Conservation (phyloP, 2,797 vertebrate genomes). For the Neostethus bicornis region DNA sequence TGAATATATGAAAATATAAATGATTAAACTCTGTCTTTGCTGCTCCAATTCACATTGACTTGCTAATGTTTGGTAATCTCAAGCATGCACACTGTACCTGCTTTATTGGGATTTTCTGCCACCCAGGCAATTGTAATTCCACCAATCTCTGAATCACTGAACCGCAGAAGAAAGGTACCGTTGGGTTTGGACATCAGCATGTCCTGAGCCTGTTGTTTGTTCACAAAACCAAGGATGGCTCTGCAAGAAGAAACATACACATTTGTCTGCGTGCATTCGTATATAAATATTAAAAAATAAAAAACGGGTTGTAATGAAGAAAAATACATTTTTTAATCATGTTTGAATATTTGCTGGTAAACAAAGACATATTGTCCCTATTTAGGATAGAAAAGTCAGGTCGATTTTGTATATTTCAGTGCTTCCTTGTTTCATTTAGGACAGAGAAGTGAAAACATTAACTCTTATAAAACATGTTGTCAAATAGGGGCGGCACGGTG, state of each 20-base stretch:
- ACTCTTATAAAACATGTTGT: slow-evolving; percentile 13
- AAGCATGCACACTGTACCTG: slow-evolving; percentile 63
- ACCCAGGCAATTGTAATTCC: slow-evolving; percentile 99
- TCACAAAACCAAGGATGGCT: slow-evolving; percentile 95
- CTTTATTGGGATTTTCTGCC: slow-evolving; percentile 86
- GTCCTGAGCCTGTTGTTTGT: slow-evolving; percentile 97
- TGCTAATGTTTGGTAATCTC: background rate
- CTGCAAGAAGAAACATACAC: slow-evolving; percentile 75
- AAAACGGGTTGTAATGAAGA: too few relatives aligned
- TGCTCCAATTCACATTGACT: background rate
- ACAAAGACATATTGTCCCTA: too few relatives aligned
- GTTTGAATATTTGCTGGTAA: too few relatives aligned
- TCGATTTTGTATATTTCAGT: background rate
- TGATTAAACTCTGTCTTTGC: background rate
- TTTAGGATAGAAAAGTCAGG: too few relatives aligned
- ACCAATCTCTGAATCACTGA: slow-evolving; percentile 97
- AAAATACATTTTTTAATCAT: too few relatives aligned
- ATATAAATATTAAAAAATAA: too few relatives aligned
- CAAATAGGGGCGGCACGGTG: too few relatives aligned
- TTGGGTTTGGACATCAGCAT: slow-evolving; percentile 97
- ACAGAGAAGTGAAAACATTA: slow-evolving; percentile 13
- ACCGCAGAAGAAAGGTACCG: slow-evolving; percentile 95
- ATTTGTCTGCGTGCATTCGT: too few relatives aligned
- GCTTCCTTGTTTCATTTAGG: slow-evolving; percentile 4
- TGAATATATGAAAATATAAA: background rate